Evolutionary conservation across 2,888 invertebrate species (phyloP).

Genomic region (Archips xylosteana): DNA sequence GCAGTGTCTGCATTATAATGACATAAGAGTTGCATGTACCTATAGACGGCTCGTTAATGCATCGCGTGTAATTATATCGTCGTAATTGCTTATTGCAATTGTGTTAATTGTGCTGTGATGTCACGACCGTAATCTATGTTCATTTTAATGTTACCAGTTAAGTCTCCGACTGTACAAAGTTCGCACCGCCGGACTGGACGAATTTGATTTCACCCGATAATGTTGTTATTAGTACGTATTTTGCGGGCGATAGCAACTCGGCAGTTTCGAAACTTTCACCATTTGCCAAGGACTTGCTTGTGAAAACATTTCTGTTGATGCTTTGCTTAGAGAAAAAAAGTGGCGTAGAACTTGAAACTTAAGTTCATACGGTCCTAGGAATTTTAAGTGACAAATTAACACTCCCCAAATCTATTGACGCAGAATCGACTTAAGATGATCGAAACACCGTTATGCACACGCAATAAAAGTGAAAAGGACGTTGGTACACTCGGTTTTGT

Average conservation of each 20-base stretch:
- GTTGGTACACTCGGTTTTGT: too few species aligned
- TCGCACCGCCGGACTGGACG: background rate
- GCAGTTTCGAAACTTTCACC: conserved; percentile 14
- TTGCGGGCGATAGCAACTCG: conserved; percentile 16
- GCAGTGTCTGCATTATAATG: background rate
- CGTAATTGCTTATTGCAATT: conserved; percentile 14
- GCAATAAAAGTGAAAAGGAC: too few species aligned
- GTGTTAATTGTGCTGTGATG: conserved; percentile 8
- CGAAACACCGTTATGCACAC: too few species aligned
- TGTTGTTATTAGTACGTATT: conserved; percentile 31
- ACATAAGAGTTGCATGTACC: conserved; percentile 7
- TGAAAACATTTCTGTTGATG: conserved; percentile 3
- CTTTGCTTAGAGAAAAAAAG: background rate
- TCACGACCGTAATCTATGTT: background rate
- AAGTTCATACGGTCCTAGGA: too few species aligned
- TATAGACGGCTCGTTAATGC: background rate
- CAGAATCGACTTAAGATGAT: too few species aligned
- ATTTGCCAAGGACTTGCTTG: conserved; percentile 12
- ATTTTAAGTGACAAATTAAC: too few species aligned
- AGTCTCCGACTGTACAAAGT: conserved; percentile 8
- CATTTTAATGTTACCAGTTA: background rate
- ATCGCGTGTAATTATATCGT: background rate
- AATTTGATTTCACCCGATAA: conserved; percentile 32
- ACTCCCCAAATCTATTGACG: too few species aligned
- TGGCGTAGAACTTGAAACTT: background rate